Conservation (phyloP, 2,797 vertebrate species). For the Mareca strepera region DNA sequence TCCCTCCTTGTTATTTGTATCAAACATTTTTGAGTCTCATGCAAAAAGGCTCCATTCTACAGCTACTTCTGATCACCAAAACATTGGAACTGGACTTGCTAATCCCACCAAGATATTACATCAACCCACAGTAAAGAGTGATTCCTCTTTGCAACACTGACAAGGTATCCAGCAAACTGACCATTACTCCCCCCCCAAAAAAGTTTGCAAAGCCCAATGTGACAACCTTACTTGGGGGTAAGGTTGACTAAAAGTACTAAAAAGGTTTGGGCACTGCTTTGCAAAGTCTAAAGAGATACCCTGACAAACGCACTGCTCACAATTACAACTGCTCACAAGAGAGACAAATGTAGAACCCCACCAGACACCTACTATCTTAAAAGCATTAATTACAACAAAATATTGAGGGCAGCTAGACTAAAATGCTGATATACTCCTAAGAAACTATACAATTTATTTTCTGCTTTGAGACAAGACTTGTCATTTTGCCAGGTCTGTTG, state of each 20-base stretch:
- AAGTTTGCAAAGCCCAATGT: background rate
- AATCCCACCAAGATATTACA: background rate
- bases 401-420: conserved; percentile 20
- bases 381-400: conserved; percentile 52
- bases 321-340: conserved; percentile 1
- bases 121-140: background rate
- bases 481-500: conserved; percentile 51
- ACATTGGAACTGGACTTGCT: background rate
- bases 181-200: background rate
- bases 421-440: conserved; percentile 4
- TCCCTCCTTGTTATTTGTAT: background rate
- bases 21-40: background rate
- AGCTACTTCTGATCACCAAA: background rate
- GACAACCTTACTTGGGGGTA: background rate
- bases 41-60: background rate
- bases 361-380: conserved; percentile 15
- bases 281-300: conserved; percentile 12
- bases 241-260: background rate
- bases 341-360: conserved; percentile 17
- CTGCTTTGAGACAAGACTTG: conserved; percentile 53
- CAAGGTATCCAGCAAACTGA: background rate
- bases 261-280: background rate
- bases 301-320: background rate
- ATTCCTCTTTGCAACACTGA: background rate
- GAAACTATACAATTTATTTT: conserved; percentile 57